These are phyloP conservation scores for Halcyon chelicuti DNA, from an alignment of 2,797 vertebrate genomes.

Conservation along the genomic window DNA sequence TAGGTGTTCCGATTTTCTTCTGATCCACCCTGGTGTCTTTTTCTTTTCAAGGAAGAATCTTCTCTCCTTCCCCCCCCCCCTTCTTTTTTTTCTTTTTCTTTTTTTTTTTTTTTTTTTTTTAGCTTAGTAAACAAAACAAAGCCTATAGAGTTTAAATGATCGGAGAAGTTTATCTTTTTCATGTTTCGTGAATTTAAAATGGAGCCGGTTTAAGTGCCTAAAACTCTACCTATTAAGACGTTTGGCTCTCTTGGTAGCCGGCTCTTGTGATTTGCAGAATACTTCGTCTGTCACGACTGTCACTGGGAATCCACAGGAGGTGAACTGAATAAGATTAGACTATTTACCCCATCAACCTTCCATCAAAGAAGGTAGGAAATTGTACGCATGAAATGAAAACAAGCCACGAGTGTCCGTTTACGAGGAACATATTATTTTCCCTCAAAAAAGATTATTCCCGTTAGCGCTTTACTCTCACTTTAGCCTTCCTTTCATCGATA, in stretches of 20 bases:
- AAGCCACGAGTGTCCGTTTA: conserved; percentile 73
- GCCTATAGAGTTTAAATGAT: not conserved
- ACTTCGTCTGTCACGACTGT: conserved; percentile 77
- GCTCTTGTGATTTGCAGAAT: conserved; percentile 80
- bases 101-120: not conserved
- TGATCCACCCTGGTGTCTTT: not conserved
- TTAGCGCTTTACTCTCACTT: conserved; percentile 69
- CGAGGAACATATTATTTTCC: conserved; percentile 69
- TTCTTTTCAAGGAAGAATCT: not conserved
- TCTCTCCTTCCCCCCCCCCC: too few species aligned
- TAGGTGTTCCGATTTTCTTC: conserved; percentile 11
- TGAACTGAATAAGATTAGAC: conserved; percentile 82
- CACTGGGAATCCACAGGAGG: conserved; percentile 77
- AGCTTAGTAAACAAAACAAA: not conserved
- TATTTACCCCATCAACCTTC: conserved; percentile 79
- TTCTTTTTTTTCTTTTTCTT: not conserved
- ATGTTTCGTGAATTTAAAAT: not conserved
- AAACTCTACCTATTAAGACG: conserved; percentile 35
- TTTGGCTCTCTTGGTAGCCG: conserved; percentile 44
- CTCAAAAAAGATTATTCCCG: conserved; percentile 76
- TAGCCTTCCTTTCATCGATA: not conserved
- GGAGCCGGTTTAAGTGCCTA: not conserved
- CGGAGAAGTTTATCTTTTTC: not conserved
- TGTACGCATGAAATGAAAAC: conserved; percentile 76
- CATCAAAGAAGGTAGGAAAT: conserved; percentile 82